Evolutionary conservation across 2,113 vertebrate species (phyloP).

Genomic region (Corythornis madagascariensis): DNA sequence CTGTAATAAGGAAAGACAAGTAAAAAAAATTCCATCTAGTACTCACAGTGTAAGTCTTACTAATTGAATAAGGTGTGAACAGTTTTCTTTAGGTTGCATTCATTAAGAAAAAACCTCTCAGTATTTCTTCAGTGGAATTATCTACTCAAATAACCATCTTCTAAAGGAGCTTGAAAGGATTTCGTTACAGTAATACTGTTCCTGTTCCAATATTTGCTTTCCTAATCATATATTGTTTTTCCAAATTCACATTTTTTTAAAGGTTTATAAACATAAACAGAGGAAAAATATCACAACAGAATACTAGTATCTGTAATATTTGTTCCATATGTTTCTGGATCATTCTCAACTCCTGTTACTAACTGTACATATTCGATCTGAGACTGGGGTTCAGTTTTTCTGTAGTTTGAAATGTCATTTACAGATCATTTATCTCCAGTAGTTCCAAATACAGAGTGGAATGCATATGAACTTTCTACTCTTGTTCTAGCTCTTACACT

Average conservation of each 20-base stretch:
- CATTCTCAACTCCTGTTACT: constrained; percentile 8
- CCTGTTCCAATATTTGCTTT: constrained; percentile 9
- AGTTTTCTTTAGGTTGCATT: neutral
- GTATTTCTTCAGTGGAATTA: neutral
- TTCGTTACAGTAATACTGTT: neutral
- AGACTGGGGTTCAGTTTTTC: constrained; percentile 20
- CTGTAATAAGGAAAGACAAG: neutral
- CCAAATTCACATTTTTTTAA: constrained; percentile 22
- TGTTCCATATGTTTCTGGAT: constrained; percentile 46
- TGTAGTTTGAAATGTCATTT: constrained; percentile 47
- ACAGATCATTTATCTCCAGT: constrained; percentile 43
- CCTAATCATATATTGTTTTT: neutral
- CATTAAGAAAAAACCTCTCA: neutral
- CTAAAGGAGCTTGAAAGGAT: neutral
- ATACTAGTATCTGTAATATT: constrained; percentile 37
- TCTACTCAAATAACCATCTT: neutral
- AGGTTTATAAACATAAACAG: constrained; percentile 27
- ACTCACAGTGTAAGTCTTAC: neutral
- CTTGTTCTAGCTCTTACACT: constrained; percentile 13
- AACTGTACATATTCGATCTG: constrained; percentile 18
- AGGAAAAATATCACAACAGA: constrained; percentile 20
- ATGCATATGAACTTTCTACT: constrained; percentile 15
- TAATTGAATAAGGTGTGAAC: neutral
- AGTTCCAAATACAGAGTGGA: constrained; percentile 20
- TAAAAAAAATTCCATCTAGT: neutral